Evolutionary conservation across 2,797 vertebrate species (phyloP).

Genomic region (Limnodromus scolopaceus): DNA sequence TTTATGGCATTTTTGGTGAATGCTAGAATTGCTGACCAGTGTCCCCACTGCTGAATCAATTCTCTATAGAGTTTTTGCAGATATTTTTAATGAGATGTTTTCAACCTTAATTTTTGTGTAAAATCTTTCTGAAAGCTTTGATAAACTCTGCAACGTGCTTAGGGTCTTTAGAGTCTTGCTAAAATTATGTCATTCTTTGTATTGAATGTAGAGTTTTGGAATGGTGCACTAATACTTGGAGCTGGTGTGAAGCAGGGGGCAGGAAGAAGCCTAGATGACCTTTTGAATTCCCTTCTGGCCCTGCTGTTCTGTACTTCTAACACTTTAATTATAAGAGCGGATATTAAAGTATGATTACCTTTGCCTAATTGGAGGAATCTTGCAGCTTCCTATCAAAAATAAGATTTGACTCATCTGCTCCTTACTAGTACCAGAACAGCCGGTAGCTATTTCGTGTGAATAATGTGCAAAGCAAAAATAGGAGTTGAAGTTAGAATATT

Average conservation of each 20-base stretch:
- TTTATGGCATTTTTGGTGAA: not conserved
- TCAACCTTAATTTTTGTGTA: not conserved
- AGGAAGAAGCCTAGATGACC: not conserved
- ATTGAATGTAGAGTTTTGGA: not conserved
- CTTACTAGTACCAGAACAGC: not conserved
- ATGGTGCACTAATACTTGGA: not conserved
- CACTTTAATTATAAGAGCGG: conserved; percentile 10
- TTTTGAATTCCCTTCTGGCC: conserved; percentile 19
- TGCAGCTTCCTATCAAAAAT: conserved; percentile 33
- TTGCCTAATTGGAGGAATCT: conserved; percentile 13
- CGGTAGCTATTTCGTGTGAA: not conserved
- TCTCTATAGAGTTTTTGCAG: not conserved
- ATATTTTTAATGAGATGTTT: not conserved
- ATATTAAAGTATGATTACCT: conserved; percentile 20
- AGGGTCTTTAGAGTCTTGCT: not conserved
- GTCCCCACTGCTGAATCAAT: not conserved
- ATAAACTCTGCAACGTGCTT: not conserved
- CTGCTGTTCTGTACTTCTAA: conserved; percentile 7
- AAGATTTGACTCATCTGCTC: conserved; percentile 15
- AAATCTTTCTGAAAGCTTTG: not conserved
- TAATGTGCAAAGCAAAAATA: not conserved
- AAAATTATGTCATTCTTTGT: not conserved
- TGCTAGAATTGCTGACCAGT: not conserved
- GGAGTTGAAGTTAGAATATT: not conserved
- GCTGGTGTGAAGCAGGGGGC: not conserved